Conservation (phyloP, 2,797 vertebrate species). For the Lepidocolaptes lacrymiger region DNA sequence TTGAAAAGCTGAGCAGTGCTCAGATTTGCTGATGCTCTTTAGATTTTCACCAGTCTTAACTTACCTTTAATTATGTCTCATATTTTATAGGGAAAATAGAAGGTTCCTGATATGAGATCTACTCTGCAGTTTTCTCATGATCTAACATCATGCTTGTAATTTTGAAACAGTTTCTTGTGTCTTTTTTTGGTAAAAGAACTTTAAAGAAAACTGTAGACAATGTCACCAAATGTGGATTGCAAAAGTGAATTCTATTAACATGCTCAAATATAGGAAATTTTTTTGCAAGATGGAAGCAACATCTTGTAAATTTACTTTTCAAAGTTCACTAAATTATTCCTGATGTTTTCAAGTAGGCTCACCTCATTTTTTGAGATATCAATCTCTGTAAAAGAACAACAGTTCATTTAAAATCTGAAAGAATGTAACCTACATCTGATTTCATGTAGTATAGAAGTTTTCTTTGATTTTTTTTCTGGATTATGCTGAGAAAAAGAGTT, state of each 20-base stretch:
- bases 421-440: neutral
- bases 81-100: constrained; percentile 53
- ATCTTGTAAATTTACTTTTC: neutral
- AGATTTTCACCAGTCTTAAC: constrained; percentile 78
- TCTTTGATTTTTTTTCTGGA: neutral
- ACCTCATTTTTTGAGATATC: neutral
- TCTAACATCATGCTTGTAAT: neutral
- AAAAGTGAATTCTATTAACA: neutral
- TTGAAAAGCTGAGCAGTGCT: constrained; percentile 84
- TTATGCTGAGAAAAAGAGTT: neutral
- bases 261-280: neutral
- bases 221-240: neutral
- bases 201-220: neutral
- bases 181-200: constrained; percentile 1
- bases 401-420: neutral
- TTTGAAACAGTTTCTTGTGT: constrained; percentile 13
- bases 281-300: neutral
- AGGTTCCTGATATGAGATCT: constrained; percentile 37
- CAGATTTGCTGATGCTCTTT: constrained; percentile 79
- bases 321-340: neutral
- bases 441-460: neutral
- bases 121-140: constrained; percentile 31
- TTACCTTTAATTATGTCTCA: constrained; percentile 78
- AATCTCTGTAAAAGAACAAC: neutral
- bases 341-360: neutral